These are phyloP conservation scores for Alentia gelatinosa DNA, from an alignment of 2,888 invertebrate species.

Conservation along the genomic window DNA sequence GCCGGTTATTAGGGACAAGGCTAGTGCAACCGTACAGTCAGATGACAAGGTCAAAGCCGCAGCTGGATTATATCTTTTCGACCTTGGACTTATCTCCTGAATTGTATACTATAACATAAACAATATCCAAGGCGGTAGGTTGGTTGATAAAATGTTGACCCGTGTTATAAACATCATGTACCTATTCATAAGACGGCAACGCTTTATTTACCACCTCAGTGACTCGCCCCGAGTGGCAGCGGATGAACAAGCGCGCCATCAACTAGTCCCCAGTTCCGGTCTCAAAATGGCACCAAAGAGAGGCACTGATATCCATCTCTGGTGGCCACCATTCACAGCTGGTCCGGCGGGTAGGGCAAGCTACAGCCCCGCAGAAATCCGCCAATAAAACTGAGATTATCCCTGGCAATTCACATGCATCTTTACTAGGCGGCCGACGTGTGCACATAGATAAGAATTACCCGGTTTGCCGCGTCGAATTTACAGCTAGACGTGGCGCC, in stretches of 20 bases:
- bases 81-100: too few relatives aligned
- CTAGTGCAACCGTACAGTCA: too few relatives aligned
- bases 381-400: conserved; percentile 9
- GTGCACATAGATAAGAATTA: background rate
- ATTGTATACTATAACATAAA: conserved; percentile 17
- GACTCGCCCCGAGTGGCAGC: background rate
- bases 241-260: background rate
- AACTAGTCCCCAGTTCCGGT: background rate
- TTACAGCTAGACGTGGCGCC: background rate
- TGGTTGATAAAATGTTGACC: background rate
- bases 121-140: background rate
- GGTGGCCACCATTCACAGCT: background rate
- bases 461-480: background rate
- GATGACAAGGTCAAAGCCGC: too few relatives aligned
- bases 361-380: background rate
- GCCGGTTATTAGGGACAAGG: too few relatives aligned
- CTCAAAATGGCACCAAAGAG: background rate
- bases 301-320: background rate
- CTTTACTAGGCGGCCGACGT: background rate
- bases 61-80: too few relatives aligned
- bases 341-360: background rate
- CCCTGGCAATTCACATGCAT: background rate
- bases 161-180: conserved; percentile 28
- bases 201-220: background rate
- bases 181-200: background rate